These are phyloP conservation scores for Chelonia mydas DNA, from an alignment of 2,797 vertebrate genomes.

Conservation along the genomic window DNA sequence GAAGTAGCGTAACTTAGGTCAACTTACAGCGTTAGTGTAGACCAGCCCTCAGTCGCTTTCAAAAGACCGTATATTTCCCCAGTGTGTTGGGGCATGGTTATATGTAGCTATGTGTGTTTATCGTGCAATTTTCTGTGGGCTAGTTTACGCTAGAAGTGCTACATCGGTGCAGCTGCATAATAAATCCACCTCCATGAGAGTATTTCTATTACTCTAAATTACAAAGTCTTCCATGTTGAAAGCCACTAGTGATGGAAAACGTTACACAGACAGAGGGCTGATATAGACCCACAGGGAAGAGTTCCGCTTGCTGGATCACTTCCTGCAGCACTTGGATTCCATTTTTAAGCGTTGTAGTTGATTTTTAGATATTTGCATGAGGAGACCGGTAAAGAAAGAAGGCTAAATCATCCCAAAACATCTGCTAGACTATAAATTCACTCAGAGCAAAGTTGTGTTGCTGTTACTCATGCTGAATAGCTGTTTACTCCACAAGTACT, in stretches of 20 bases:
- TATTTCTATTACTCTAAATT: not conserved
- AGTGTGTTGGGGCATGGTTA: not conserved
- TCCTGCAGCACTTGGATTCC: not conserved
- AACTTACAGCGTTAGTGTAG: too few species aligned
- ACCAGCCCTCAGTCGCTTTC: constrained; percentile 22
- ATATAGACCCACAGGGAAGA: not conserved
- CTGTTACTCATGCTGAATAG: not conserved
- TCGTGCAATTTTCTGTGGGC: constrained; percentile 45
- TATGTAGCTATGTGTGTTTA: not conserved
- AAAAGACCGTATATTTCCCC: constrained; percentile 42
- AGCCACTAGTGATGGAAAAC: not conserved
- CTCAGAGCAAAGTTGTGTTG: not conserved
- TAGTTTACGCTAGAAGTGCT: not conserved
- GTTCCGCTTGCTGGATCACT: not conserved
- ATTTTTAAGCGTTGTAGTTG: too few species aligned
- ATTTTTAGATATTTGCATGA: not conserved
- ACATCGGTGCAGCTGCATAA: not conserved
- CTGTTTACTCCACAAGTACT: not conserved
- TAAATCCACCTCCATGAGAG: not conserved
- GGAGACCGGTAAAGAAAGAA: not conserved
- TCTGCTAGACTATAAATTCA: fast-evolving
- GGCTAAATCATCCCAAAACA: fast-evolving
- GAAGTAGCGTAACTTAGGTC: too few species aligned
- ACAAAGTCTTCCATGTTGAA: not conserved
- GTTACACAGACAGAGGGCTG: not conserved